These are phyloP conservation scores for Archaeoteleia sp. DNA, from an alignment of 2,888 invertebrate genomes.

Conservation along the genomic window DNA sequence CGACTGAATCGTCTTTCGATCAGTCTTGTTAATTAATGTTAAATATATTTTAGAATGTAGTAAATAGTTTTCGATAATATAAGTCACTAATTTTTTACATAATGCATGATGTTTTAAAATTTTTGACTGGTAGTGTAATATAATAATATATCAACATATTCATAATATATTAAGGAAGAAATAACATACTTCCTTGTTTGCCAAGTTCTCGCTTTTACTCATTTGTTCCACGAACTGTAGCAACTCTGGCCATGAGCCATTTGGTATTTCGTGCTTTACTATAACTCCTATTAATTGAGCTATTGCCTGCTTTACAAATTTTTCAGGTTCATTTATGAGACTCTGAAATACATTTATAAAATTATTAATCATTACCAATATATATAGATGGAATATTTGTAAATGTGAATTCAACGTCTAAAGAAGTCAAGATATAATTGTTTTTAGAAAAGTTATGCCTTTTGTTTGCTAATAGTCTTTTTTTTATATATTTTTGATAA, in stretches of 20 bases:
- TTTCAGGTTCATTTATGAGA: constrained; percentile 79
- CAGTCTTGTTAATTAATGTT: too few species aligned
- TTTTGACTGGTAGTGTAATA: too few species aligned
- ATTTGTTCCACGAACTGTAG: constrained; percentile 79
- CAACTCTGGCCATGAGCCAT: constrained; percentile 80
- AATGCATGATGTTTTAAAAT: too few species aligned
- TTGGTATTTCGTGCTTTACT: constrained; percentile 82
- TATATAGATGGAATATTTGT: background rate
- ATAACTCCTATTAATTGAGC: constrained; percentile 84
- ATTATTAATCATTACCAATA: constrained; percentile 53
- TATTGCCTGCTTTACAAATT: constrained; percentile 81
- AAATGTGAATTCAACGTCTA: constrained; percentile 6
- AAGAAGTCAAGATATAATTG: constrained; percentile 1
- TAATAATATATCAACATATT: too few species aligned
- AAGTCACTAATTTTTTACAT: too few species aligned
- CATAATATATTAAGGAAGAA: too few species aligned
- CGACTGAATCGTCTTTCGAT: too few species aligned
- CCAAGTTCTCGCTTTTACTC: constrained; percentile 77
- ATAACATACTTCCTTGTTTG: constrained; percentile 78
- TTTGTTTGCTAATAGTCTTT: too few species aligned
- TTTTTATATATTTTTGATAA: too few species aligned
- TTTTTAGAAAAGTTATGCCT: too few species aligned
- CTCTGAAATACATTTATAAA: constrained; percentile 70
- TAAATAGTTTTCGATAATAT: too few species aligned
- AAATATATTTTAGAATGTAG: too few species aligned